Percentiles rank a stretch among this genome's conserved stretches.
These are phyloP conservation scores for Frieseomelitta varia DNA, from an alignment of 1,140 invertebrate species.

Conservation along the genomic window DNA sequence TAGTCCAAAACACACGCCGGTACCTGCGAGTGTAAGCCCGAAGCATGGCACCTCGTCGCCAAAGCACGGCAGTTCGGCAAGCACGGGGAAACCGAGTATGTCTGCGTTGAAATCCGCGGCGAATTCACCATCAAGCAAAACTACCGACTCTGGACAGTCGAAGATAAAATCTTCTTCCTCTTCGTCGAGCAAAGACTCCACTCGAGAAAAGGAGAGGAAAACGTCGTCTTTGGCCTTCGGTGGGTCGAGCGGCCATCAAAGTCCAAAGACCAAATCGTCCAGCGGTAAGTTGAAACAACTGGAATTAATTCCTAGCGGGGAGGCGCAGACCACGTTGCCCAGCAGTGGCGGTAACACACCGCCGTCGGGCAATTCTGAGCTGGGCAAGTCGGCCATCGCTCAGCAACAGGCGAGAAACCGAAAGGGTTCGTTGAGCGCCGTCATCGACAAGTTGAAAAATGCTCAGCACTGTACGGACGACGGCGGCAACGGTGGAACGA, in stretches of 20 bases:
- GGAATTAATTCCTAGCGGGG: conserved; percentile 82
- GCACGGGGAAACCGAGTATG: conserved; percentile 94
- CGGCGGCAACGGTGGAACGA: conserved; percentile 79
- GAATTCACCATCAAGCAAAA: conserved; percentile 83
- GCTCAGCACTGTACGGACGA: conserved; percentile 85
- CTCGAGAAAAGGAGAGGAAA: conserved; percentile 86
- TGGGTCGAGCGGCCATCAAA: conserved; percentile 80
- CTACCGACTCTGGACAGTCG: conserved; percentile 54
- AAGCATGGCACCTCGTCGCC: conserved; percentile 88
- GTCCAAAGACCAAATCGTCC: conserved; percentile 87
- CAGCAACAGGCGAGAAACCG: conserved; percentile 85
- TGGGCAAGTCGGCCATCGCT: conserved; percentile 81
- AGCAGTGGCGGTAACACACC: conserved; percentile 77
- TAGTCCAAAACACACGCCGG: conserved; percentile 86
- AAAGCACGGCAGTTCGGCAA: conserved; percentile 86
- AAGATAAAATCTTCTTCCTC: conserved; percentile 75
- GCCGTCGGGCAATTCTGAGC: conserved; percentile 83
- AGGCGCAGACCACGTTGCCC: conserved; percentile 55
- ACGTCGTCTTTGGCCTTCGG: conserved; percentile 83
- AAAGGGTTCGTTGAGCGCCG: conserved; percentile 91
- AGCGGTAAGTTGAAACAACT: conserved; percentile 87
- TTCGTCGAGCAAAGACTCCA: conserved; percentile 78
- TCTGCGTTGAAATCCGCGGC: conserved; percentile 91
- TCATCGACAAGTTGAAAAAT: conserved; percentile 93
- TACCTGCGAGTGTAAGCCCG: conserved; percentile 85